Evolutionary conservation across 2,797 vertebrate genomes (phyloP).

Genomic region (Toxotes lorentzi): DNA sequence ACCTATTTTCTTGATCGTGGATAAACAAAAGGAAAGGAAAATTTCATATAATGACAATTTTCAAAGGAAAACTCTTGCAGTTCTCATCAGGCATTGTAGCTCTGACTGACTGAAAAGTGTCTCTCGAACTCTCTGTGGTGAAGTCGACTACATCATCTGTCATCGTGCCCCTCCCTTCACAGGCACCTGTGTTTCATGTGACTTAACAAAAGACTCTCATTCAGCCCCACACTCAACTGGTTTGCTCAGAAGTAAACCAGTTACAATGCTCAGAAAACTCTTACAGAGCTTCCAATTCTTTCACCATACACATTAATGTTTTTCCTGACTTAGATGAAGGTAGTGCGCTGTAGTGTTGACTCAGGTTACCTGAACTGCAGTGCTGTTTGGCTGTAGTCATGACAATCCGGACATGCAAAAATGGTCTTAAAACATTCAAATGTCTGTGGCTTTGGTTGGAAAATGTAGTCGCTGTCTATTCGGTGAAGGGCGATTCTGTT

Average conservation of each 20-base stretch:
- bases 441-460: conserved; percentile 60
- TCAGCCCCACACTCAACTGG: background rate
- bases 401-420: conserved; percentile 79
- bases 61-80: background rate
- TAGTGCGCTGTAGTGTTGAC: background rate
- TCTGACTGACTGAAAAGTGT: conserved; percentile 31
- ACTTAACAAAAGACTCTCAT: conserved; percentile 48
- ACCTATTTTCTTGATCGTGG: conserved; percentile 51
- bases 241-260: conserved; percentile 23
- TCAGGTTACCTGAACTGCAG: background rate
- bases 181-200: conserved; percentile 51
- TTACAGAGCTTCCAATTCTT: background rate
- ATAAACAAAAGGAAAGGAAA: conserved; percentile 6
- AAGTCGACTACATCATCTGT: conserved; percentile 57
- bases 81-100: conserved; percentile 10
- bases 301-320: background rate
- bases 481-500: conserved; percentile 52
- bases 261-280: conserved; percentile 5
- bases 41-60: conserved; percentile 13
- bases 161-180: conserved; percentile 70
- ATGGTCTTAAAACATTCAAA: conserved; percentile 81
- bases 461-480: conserved; percentile 59
- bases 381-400: conserved; percentile 16
- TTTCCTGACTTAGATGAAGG: background rate
- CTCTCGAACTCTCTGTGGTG: conserved; percentile 51